Evolutionary conservation across 2,888 invertebrate genomes (phyloP), one percentile per base, ranked within the genome.

Genomic region (Drosophila sordidula): DNA sequence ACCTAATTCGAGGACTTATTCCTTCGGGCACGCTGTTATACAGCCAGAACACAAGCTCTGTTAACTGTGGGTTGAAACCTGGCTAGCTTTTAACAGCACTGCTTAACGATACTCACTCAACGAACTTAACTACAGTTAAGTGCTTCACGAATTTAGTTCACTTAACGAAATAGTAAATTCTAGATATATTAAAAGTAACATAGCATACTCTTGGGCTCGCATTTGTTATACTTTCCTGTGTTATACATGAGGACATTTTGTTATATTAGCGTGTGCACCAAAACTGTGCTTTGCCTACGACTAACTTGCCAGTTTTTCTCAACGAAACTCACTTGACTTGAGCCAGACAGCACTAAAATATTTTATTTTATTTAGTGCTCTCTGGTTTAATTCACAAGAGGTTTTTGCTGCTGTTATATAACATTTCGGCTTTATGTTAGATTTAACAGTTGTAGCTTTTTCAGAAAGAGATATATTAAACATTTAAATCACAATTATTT

Each of bases 21-120:
- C 1, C 5, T 2, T 6, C 38, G 50, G 16, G 32, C 11, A 2
- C n/a, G 12, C 14, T 72, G 47, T 66, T 56, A 68, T 56, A 68
- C 5, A 49, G 41, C 9, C 11, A 41, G 4, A 14, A 29, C 26
- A 6, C 11, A 1, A 11, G n/a, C 16, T 11, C 47, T 52, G 49
- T 39, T 69, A 47, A 26, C 0, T 34, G 3, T 0, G 52, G 42
- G 6, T 54, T 8, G 44, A 38, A 62, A 62, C 62, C 41, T 29
- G 2, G 52, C 62, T 70, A 22, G 0, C 4, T 2, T 34, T 3
- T 44, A 38, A 22, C 44, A 49, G 38, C 9, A 5, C 0, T 3
- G 5, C 34, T 46, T 4, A 29, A 65, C 52, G 52, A 51, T 11
- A 4, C 34, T 12, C 11, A 29, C 8, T n/a, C 6, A n/a, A 3